Base-by-base conservation (phyloP, 2,888 invertebrate genomes). In the Nebria salina region DNA sequence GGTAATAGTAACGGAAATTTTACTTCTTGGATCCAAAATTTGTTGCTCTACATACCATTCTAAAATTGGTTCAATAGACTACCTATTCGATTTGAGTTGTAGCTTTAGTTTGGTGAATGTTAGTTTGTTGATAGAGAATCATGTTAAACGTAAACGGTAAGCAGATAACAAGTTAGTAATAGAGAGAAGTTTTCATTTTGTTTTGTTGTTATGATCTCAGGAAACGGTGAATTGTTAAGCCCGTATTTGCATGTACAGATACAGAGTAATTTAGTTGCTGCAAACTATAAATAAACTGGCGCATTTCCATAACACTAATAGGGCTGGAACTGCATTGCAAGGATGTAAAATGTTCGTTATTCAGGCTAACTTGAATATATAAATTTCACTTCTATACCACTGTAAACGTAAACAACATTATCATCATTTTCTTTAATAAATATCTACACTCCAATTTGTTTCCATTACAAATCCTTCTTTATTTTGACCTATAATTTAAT, bases 261-360 rank as follows among this genome's bases (percentile, higher is more conserved):
- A 81, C 76, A 54, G 76, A 64, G 81, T 81, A 81, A 81, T 81
- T 81, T 81, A 81, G 76, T 81, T 76, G 76, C 76, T 66, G 76
- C 81, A 81, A 80, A 76, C 81, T 76, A 81, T 81, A 81, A 81
- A 81, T 81, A 80, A 80, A 81, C 81, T 66, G 65, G 76, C 76
- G 66, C 81, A 81, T 81, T 81, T 76, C 81, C 81, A 81, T 81
- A 81, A 81, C 81, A 81, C 81, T 81, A 81, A 81, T 81, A 81
- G 81, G 81, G 81, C 72, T 76, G 81, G 81, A 81, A 76, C 76
- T 72, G 81, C 75, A 75, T 41, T 65, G 13, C 79, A 80, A 80
- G 80, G 73, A 80, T 70, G 75, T 75, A 13, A 43, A 54, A 68
- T 68, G 68, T 77, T 77, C 77, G 77, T 77, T 77, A 74, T 79